Evolutionary conservation across 2,888 invertebrate species (phyloP).

Genomic region (Rhagonycha fulva): DNA sequence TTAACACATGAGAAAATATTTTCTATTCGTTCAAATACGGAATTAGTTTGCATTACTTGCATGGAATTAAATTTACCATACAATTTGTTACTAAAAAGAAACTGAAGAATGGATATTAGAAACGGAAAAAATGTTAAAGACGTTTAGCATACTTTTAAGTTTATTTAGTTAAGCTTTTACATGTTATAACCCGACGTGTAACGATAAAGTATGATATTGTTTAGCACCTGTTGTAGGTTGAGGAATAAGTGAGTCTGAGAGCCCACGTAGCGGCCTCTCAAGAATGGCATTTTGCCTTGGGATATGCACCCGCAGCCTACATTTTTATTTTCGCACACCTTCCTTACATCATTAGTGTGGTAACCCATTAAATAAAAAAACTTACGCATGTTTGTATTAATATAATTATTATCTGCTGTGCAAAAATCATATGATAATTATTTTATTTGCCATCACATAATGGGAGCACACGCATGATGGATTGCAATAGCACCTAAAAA

Average conservation of each 20-base stretch:
- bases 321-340: constrained; percentile 27
- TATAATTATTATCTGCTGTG: neutral
- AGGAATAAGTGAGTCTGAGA: constrained; percentile 17
- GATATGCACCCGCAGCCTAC: constrained; percentile 30
- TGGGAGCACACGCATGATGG: neutral
- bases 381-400: constrained; percentile 5
- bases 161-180: neutral
- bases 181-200: neutral
- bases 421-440: neutral
- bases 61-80: neutral
- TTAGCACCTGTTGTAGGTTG: constrained; percentile 28
- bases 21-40: constrained; percentile 7
- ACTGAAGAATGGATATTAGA: neutral
- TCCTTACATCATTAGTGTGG: constrained; percentile 27
- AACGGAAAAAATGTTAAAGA: neutral
- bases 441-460: neutral
- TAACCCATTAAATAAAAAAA: neutral
- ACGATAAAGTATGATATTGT: neutral
- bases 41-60: neutral
- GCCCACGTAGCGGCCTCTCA: constrained; percentile 23
- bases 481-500: neutral
- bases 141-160: neutral
- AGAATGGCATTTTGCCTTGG: constrained; percentile 30
- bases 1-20: constrained; percentile 6
- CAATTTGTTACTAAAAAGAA: neutral